These are phyloP conservation scores for Pentalonia nigronervosa DNA, from an alignment of 1,140 invertebrate species.

Conservation along the genomic window DNA sequence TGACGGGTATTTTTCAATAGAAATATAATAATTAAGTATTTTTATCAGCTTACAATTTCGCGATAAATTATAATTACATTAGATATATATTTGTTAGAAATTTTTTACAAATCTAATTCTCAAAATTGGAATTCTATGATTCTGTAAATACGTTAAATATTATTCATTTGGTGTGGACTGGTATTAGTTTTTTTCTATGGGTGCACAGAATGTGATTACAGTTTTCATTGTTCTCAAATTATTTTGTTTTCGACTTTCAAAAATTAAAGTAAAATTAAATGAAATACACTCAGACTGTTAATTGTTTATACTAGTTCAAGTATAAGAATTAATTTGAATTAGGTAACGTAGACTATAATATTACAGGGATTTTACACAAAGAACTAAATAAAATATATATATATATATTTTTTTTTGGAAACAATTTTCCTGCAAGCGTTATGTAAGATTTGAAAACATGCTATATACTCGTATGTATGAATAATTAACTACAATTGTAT, in stretches of 20 bases:
- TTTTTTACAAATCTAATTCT: not conserved
- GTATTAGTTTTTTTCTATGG: not conserved
- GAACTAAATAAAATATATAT: not conserved
- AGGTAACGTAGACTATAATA: not conserved
- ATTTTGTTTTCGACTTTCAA: not conserved
- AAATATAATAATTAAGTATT: too few species aligned
- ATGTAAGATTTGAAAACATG: not conserved
- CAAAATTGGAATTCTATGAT: not conserved
- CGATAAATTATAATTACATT: too few species aligned
- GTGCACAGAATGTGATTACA: not conserved
- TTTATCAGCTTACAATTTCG: too few species aligned
- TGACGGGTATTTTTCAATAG: too few species aligned
- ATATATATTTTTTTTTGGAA: not conserved
- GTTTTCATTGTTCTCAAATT: not conserved
- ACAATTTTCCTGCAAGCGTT: not conserved
- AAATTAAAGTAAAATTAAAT: constrained; percentile 11
- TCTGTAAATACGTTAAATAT: not conserved
- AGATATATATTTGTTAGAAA: not conserved
- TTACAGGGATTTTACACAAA: not conserved
- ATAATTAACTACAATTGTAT: not conserved
- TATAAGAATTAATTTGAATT: not conserved
- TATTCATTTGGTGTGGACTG: not conserved
- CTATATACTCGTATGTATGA: not conserved
- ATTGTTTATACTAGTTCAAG: not conserved
- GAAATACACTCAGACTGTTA: not conserved